phyloP scores from a whole-genome alignment of 2,888 invertebrate species.

The Himalopsyche anomala region DNA sequence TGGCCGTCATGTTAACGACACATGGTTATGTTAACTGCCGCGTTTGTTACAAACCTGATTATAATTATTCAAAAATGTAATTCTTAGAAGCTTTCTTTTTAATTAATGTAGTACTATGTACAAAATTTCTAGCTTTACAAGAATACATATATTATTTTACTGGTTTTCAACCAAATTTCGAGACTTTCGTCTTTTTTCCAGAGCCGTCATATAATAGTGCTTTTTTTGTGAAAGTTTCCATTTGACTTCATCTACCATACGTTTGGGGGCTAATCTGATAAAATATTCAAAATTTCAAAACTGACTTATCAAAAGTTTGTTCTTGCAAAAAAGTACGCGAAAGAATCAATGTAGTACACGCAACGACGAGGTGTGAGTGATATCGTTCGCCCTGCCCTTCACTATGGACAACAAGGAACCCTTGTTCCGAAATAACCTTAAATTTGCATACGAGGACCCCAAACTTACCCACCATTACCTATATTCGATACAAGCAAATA shows the following conservation, averaged over 20 bases:
- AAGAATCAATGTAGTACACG: slow-evolving; percentile 63
- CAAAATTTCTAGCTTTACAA: too few species aligned
- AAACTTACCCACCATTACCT: slow-evolving; percentile 55
- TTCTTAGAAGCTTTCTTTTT: too few species aligned
- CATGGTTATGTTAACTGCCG: too few species aligned
- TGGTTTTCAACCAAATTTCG: too few species aligned
- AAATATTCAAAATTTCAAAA: slow-evolving; percentile 53
- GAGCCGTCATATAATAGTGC: too few species aligned
- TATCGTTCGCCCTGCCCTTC: slow-evolving; percentile 48
- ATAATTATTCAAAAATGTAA: too few species aligned
- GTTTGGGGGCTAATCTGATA: slow-evolving; percentile 30
- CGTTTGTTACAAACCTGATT: too few species aligned
- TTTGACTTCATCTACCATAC: not conserved
- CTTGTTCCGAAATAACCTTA: slow-evolving; percentile 61
- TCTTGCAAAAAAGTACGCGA: slow-evolving; percentile 54
- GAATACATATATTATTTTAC: too few species aligned
- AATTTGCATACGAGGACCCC: slow-evolving; percentile 63
- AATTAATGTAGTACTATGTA: too few species aligned
- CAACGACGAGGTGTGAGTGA: slow-evolving; percentile 38
- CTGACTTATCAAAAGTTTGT: slow-evolving; percentile 56
- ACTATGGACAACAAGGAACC: slow-evolving; percentile 46
- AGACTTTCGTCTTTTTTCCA: too few species aligned
- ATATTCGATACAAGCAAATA: slow-evolving; percentile 36
- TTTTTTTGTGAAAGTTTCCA: not conserved
- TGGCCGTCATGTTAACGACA: too few species aligned